These are phyloP conservation scores for Tamias sibiricus DNA, from an alignment of 2,113 vertebrate species.

Conservation along the genomic window DNA sequence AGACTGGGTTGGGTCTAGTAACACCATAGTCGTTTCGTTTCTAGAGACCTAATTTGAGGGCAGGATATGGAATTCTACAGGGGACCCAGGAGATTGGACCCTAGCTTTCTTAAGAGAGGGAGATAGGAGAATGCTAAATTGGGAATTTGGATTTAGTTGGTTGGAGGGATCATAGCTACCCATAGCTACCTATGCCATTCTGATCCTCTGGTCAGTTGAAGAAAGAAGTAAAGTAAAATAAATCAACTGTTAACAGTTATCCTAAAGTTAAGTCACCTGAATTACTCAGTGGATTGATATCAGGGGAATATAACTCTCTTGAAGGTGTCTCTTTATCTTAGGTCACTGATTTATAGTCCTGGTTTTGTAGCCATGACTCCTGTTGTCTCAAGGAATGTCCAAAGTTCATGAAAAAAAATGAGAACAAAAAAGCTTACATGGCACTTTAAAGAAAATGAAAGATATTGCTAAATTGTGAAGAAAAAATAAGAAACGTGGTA, in stretches of 20 bases:
- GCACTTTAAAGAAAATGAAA: neutral
- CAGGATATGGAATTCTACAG: neutral
- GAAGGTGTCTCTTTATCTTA: conserved; percentile 32
- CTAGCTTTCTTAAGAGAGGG: neutral
- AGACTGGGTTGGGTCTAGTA: neutral
- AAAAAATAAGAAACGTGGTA: neutral
- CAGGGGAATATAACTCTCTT: neutral
- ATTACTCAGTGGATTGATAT: neutral
- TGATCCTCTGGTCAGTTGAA: neutral
- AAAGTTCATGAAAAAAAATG: too few relatives aligned
- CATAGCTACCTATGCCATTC: neutral
- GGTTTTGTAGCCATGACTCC: neutral
- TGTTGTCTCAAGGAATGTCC: neutral
- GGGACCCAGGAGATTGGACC: neutral
- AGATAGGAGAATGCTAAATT: neutral
- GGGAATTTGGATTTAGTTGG: neutral
- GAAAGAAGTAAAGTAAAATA: conserved; percentile 32
- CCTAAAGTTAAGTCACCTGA: neutral
- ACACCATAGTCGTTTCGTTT: neutral
- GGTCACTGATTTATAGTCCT: neutral
- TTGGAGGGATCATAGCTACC: too few relatives aligned
- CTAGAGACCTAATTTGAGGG: neutral
- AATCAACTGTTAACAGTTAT: conserved; percentile 4
- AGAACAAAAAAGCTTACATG: neutral
- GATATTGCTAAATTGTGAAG: neutral